phyloP scores from a whole-genome alignment of 2,888 invertebrate species.

The Eupeodes latifasciatus region DNA sequence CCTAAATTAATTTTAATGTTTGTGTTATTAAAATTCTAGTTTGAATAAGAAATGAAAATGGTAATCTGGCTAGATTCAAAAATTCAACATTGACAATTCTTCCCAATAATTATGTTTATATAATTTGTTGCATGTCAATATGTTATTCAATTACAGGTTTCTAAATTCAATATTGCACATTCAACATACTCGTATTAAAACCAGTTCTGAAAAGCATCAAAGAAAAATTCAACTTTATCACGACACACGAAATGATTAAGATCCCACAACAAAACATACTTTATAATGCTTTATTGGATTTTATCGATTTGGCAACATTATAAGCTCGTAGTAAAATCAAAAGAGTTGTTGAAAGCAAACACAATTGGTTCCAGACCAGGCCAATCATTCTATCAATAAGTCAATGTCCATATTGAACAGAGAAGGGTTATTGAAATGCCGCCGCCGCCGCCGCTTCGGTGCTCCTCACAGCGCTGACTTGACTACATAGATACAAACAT shows the following conservation, averaged over 20 bases:
- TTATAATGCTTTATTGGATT: conserved; percentile 1
- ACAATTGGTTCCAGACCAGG: conserved; percentile 49
- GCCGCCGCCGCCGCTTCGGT: neutral
- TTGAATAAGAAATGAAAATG: too few species aligned
- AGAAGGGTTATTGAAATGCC: conserved; percentile 55
- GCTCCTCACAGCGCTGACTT: neutral
- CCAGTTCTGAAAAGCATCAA: neutral
- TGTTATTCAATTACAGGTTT: conserved; percentile 26
- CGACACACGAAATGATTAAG: conserved; percentile 29
- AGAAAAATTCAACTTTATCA: conserved; percentile 45
- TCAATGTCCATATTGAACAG: conserved; percentile 62
- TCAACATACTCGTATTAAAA: neutral
- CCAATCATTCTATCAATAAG: conserved; percentile 72
- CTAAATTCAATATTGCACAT: neutral
- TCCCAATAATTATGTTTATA: too few species aligned
- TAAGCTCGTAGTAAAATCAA: conserved; percentile 40
- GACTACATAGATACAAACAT: neutral
- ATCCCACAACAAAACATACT: neutral
- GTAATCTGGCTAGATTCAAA: too few species aligned
- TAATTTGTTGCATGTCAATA: conserved; percentile 25
- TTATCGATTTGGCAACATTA: conserved; percentile 56
- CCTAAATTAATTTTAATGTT: too few species aligned
- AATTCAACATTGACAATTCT: too few species aligned
- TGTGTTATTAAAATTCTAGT: too few species aligned
- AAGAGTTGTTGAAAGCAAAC: conserved; percentile 43